Evolutionary conservation across 2,113 vertebrate species (phyloP).

Genomic region (Bufo gargarizans): DNA sequence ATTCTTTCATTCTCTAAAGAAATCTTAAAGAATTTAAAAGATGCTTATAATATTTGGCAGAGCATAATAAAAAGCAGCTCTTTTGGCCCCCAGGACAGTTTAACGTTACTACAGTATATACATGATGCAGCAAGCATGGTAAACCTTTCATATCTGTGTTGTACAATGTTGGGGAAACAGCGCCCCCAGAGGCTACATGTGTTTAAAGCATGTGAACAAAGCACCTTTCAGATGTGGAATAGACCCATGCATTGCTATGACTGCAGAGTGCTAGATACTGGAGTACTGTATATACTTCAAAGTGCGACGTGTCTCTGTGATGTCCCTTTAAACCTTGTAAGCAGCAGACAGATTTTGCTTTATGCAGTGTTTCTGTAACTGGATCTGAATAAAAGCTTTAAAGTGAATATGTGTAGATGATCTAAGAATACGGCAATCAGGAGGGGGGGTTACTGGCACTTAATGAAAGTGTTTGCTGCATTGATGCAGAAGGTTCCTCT

Average conservation of each 20-base stretch:
- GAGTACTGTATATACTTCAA: not conserved
- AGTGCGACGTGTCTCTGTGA: not conserved
- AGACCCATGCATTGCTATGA: not conserved
- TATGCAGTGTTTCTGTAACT: not conserved
- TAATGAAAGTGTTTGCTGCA: slow-evolving; percentile 10
- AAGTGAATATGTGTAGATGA: not conserved
- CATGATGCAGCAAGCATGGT: too few relatives aligned
- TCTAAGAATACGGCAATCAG: not conserved
- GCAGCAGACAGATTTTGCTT: not conserved
- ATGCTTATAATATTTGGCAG: too few relatives aligned
- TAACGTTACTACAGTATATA: too few relatives aligned
- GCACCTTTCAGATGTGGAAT: not conserved
- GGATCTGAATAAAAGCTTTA: not conserved
- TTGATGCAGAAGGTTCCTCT: not conserved
- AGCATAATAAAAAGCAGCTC: too few relatives aligned
- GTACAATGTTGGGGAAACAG: not conserved
- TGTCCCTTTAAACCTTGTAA: slow-evolving; percentile 2
- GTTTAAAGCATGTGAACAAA: not conserved
- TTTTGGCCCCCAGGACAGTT: too few relatives aligned
- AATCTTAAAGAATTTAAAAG: too few relatives aligned
- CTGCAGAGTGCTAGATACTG: not conserved
- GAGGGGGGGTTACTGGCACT: not conserved
- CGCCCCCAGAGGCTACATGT: not conserved
- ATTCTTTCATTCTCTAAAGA: too few relatives aligned
- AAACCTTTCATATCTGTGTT: not conserved